phyloP scores from a whole-genome alignment of 2,113 vertebrate species.

The Trematocara macrostoma region DNA sequence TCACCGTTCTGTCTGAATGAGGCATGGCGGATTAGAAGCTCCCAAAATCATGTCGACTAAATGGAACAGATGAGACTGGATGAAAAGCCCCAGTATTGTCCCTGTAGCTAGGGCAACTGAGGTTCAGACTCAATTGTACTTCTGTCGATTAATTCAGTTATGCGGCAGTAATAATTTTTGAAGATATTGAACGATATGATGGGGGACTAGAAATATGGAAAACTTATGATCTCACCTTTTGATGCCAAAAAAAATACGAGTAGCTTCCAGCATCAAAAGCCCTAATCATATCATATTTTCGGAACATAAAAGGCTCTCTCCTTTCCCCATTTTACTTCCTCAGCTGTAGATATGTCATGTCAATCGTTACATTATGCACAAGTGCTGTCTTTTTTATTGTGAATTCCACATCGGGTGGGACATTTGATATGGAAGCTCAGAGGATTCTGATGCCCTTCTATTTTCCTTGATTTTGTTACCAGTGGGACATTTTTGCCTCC shows the following conservation, averaged over 20 bases:
- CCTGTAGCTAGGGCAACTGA: slow-evolving; percentile 51
- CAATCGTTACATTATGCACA: slow-evolving; percentile 64
- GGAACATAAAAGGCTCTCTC: slow-evolving; percentile 54
- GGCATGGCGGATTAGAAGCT: slow-evolving; percentile 40
- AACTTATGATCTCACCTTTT: slow-evolving; percentile 65
- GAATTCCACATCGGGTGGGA: slow-evolving; percentile 44
- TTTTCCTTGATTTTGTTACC: slow-evolving; percentile 65
- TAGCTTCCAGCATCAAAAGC: slow-evolving; percentile 58
- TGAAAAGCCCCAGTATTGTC: slow-evolving; percentile 22
- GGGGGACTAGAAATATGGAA: slow-evolving; percentile 31
- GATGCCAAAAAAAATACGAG: slow-evolving; percentile 40
- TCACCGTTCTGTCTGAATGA: slow-evolving; percentile 37
- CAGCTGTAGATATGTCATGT: slow-evolving; percentile 58
- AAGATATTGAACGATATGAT: slow-evolving; percentile 42
- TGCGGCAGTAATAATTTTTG: slow-evolving; percentile 56
- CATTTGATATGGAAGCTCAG: slow-evolving; percentile 60
- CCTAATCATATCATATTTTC: slow-evolving; percentile 62
- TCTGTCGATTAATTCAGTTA: slow-evolving; percentile 53
- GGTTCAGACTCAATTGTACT: slow-evolving; percentile 43
- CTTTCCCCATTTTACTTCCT: slow-evolving; percentile 45
- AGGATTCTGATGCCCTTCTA: slow-evolving; percentile 68
- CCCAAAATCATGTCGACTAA: slow-evolving; percentile 34
- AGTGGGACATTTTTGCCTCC: slow-evolving; percentile 59
- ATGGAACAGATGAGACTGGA: slow-evolving; percentile 57
- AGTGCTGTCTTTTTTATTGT: slow-evolving; percentile 55